Conservation (phyloP, 35 echinoderm and acorn worm genomes). For the Ophioderma brevispina region DNA sequence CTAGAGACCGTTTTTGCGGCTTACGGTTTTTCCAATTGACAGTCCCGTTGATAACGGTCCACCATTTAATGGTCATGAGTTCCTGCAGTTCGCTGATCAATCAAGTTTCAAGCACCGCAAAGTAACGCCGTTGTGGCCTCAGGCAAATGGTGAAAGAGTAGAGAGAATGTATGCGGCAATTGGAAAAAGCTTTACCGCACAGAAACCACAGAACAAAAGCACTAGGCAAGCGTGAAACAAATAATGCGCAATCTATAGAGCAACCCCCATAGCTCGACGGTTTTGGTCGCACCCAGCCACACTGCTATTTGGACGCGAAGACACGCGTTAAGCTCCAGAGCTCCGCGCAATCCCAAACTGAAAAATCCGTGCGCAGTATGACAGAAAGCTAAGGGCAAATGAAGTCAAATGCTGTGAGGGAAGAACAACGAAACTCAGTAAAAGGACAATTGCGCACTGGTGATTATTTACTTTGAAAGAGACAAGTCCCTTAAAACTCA, state of each 20-base stretch:
- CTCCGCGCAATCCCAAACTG: background rate
- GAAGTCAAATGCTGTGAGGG: background rate
- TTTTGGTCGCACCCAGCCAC: background rate
- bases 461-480: background rate
- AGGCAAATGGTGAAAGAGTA: background rate
- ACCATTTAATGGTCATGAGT: background rate
- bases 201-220: background rate
- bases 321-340: background rate
- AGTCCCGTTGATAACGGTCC: background rate
- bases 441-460: background rate
- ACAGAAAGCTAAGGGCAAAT: background rate
- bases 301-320: background rate
- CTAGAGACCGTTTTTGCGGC: background rate
- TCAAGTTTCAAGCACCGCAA: background rate
- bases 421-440: background rate
- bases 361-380: background rate
- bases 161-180: conserved; percentile 31
- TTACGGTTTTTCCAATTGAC: background rate
- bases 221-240: background rate
- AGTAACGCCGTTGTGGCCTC: background rate
- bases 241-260: background rate
- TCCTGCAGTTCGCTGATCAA: background rate
- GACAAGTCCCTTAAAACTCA: background rate
- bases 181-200: background rate
- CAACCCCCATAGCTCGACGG: background rate